Evolutionary conservation across 2,888 invertebrate species (phyloP).

Genomic region (Nephrotoma guestfalica): DNA sequence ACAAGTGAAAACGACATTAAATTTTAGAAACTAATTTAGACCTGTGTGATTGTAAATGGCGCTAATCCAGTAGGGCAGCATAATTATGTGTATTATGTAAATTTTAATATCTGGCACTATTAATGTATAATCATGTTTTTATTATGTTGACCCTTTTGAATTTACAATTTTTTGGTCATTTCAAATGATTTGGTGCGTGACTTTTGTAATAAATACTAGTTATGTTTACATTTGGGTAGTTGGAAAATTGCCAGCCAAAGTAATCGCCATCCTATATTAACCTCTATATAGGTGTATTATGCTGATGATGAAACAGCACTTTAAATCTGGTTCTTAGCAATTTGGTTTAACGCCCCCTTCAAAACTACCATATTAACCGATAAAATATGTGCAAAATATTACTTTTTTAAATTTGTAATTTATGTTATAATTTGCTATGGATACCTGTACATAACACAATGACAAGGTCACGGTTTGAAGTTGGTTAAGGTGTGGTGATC

Average conservation of each 20-base stretch:
- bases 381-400: too few relatives aligned
- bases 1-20: not conserved
- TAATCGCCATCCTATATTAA: not conserved
- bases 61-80: not conserved
- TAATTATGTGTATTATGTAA: not conserved
- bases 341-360: not conserved
- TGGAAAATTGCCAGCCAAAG: not conserved
- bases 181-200: not conserved
- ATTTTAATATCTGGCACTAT: too few relatives aligned
- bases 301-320: not conserved
- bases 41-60: not conserved
- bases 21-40: too few relatives aligned
- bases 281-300: not conserved
- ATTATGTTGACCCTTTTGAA: not conserved
- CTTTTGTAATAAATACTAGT: not conserved
- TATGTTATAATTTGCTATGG: too few relatives aligned
- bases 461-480: not conserved
- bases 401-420: too few relatives aligned
- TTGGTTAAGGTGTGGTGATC: not conserved
- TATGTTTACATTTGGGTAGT: not conserved
- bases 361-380: not conserved
- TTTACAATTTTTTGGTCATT: not conserved
- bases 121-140: too few relatives aligned
- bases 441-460: not conserved
- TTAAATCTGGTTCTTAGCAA: not conserved